Evolutionary conservation across 2,888 invertebrate species (phyloP).

Genomic region (Caenorhabditis angaria): DNA sequence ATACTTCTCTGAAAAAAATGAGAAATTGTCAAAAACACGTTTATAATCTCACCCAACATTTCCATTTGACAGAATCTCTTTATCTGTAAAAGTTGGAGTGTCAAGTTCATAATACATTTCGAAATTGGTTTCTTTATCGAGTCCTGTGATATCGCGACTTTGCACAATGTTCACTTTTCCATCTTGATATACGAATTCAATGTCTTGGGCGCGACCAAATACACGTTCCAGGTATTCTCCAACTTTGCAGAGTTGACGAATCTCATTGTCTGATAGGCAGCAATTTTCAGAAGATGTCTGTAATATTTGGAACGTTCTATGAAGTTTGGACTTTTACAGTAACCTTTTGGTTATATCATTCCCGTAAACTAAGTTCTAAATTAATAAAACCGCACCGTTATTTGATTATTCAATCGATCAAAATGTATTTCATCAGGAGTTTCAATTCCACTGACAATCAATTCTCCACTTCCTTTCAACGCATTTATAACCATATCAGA

Average conservation of each 20-base stretch:
- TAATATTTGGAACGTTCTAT: too few species aligned
- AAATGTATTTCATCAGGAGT: slow-evolving; percentile 79
- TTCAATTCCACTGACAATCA: slow-evolving; percentile 82
- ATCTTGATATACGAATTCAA: slow-evolving; percentile 83
- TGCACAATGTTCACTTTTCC: slow-evolving; percentile 74
- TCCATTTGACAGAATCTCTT: slow-evolving; percentile 80
- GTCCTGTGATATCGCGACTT: slow-evolving; percentile 56
- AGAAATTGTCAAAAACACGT: background rate
- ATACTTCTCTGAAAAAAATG: slow-evolving; percentile 76
- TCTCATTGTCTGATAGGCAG: slow-evolving; percentile 35
- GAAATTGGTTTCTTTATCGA: slow-evolving; percentile 82
- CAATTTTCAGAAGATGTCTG: slow-evolving; percentile 36
- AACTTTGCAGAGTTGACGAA: slow-evolving; percentile 75
- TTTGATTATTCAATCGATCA: slow-evolving; percentile 10
- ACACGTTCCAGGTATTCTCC: slow-evolving; percentile 78
- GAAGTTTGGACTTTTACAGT: too few species aligned
- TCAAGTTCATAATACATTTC: slow-evolving; percentile 85
- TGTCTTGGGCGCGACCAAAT: slow-evolving; percentile 80
- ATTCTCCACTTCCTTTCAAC: slow-evolving; percentile 86
- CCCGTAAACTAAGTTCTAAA: too few species aligned
- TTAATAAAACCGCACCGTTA: too few species aligned
- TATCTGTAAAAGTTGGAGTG: slow-evolving; percentile 78
- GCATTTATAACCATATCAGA: slow-evolving; percentile 81
- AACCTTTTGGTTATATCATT: too few species aligned
- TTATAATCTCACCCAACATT: slow-evolving; percentile 80